Percentiles rank a stretch among this genome's conserved stretches.
Conservation (phyloP, 2,888 invertebrate species). For the Pachydiplax longipennis region DNA sequence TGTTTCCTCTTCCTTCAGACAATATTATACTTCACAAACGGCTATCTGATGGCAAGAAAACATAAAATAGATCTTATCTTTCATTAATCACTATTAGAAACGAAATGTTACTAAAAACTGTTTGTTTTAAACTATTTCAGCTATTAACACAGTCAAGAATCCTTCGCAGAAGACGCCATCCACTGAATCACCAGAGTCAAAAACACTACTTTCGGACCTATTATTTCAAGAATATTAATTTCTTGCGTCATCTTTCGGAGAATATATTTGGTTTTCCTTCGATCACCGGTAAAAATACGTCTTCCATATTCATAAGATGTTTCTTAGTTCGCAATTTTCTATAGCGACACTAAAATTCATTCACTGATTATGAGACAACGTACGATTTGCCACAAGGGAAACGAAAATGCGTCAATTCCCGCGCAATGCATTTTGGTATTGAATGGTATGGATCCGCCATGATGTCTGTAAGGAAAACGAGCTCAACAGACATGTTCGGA, state of each 20-base stretch:
- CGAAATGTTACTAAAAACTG: neutral
- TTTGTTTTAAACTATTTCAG: too few species aligned
- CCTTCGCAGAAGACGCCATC: constrained; percentile 31
- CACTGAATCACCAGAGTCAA: constrained; percentile 17
- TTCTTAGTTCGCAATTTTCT: neutral
- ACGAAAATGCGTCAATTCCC: constrained; percentile 61
- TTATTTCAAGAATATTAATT: constrained; percentile 11
- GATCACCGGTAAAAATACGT: neutral
- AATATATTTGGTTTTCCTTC: neutral
- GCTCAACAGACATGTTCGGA: constrained; percentile 76
- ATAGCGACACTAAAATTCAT: constrained; percentile 9
- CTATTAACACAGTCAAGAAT: neutral
- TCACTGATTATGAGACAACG: constrained; percentile 35
- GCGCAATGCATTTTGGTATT: constrained; percentile 74
- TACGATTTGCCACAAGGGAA: constrained; percentile 43
- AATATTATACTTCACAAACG: too few species aligned
- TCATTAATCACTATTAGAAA: too few species aligned
- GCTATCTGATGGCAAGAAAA: too few species aligned
- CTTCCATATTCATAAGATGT: neutral
- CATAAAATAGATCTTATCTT: too few species aligned
- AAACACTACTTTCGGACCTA: neutral
- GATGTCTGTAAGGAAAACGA: constrained; percentile 81
- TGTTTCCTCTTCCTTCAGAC: too few species aligned
- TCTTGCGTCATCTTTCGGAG: neutral
- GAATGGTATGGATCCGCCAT: constrained; percentile 80